Percentiles rank a stretch among this genome's conserved stretches.
These are phyloP conservation scores for Rhopilema esculentum DNA, from an alignment of 30 jellyfish, hydroid and myxozoan genomes.

Conservation along the genomic window DNA sequence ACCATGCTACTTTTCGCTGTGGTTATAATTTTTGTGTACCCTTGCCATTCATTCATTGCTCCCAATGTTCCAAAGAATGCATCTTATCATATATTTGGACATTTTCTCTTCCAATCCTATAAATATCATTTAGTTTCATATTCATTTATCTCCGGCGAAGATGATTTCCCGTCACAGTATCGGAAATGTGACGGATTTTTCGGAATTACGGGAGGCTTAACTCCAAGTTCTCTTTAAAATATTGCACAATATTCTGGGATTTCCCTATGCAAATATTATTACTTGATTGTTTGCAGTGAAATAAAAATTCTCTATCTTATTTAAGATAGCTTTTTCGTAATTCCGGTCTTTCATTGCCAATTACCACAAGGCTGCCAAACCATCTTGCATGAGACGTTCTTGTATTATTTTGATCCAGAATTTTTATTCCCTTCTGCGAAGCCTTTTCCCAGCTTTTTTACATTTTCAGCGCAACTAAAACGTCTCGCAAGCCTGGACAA, in stretches of 20 bases:
- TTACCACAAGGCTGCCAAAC: background rate
- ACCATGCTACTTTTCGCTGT: background rate
- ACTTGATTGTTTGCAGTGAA: slow-evolving; percentile 16
- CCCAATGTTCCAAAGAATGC: too few relatives aligned
- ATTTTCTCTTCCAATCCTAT: background rate
- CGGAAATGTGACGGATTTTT: slow-evolving; percentile 60
- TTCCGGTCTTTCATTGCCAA: background rate
- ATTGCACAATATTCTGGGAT: slow-evolving; percentile 36
- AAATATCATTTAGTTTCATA: background rate
- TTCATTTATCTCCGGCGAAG: background rate
- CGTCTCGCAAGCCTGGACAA: background rate
- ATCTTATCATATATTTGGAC: background rate
- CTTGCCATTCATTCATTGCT: background rate
- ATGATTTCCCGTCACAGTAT: slow-evolving; percentile 50
- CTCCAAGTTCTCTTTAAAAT: slow-evolving; percentile 25
- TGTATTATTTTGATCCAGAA: background rate
- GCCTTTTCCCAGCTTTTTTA: background rate
- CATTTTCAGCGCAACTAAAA: background rate
- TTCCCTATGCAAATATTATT: slow-evolving; percentile 44
- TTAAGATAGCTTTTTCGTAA: background rate
- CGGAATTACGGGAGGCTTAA: slow-evolving; percentile 32
- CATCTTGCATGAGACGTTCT: background rate
- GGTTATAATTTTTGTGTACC: background rate
- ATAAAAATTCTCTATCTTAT: background rate
- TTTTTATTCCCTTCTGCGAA: background rate